Conservation (phyloP, 2,113 vertebrate genomes). For the Platanista minor region DNA sequence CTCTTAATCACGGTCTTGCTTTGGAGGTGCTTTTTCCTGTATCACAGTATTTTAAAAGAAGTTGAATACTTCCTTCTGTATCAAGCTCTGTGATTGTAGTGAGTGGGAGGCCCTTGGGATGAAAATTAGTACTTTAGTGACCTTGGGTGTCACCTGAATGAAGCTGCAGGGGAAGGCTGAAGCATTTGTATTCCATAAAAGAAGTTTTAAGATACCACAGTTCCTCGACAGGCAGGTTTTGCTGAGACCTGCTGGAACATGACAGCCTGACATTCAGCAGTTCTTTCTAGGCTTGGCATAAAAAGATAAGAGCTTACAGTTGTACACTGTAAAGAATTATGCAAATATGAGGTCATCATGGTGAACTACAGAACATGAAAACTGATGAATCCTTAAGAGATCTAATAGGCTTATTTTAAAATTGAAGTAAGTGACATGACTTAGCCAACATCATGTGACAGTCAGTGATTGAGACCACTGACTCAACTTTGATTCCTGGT, state of each 20-base stretch:
- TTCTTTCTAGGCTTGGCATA: not conserved
- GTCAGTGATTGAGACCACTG: not conserved
- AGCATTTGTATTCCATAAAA: not conserved
- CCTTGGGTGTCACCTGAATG: not conserved
- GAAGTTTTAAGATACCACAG: not conserved
- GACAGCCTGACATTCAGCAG: not conserved
- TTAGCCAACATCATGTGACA: not conserved
- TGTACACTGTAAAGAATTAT: not conserved
- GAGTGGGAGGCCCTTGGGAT: not conserved
- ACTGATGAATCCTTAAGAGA: not conserved
- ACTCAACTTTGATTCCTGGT: not conserved
- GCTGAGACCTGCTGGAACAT: not conserved
- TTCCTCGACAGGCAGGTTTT: not conserved
- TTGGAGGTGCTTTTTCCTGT: not conserved
- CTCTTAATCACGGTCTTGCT: not conserved
- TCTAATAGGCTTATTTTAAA: not conserved
- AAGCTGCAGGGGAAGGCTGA: not conserved
- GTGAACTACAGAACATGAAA: conserved; percentile 1
- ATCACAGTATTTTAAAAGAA: not conserved
- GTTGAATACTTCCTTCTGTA: not conserved
- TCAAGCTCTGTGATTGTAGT: not conserved
- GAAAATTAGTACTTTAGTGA: not conserved
- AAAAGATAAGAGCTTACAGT: not conserved
- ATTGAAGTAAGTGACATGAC: not conserved
- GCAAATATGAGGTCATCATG: not conserved